phyloP scores from a whole-genome alignment of 2,888 invertebrate species.

The Lithosia quadra region DNA sequence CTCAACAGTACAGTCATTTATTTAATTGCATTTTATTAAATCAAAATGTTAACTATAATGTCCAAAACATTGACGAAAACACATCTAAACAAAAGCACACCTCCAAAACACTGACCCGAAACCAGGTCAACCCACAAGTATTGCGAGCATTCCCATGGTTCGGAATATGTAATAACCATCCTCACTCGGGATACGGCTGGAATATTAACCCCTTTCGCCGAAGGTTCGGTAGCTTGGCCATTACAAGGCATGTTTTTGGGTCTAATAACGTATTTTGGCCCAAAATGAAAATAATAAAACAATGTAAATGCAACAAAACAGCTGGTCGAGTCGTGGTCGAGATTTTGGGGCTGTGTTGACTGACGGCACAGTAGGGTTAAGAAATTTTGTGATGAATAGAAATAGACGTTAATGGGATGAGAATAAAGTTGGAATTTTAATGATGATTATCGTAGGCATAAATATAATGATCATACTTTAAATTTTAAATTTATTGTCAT shows the following conservation, averaged over 20 bases:
- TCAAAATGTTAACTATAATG: not conserved
- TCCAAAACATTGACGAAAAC: not conserved
- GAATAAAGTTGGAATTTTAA: not conserved
- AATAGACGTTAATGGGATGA: not conserved
- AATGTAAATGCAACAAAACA: not conserved
- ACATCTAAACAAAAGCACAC: not conserved
- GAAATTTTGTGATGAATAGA: not conserved
- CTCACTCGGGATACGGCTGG: conserved; percentile 6
- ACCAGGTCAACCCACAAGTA: conserved; percentile 18
- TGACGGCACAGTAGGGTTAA: not conserved
- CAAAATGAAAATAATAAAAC: conserved; percentile 13
- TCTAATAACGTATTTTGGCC: conserved; percentile 14
- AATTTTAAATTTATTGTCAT: too few relatives aligned
- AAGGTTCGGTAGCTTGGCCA: not conserved
- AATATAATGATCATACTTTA: too few relatives aligned
- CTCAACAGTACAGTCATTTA: too few relatives aligned
- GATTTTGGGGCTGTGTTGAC: not conserved
- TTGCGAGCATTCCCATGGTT: conserved; percentile 16
- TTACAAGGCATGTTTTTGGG: conserved; percentile 13
- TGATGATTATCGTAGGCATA: too few relatives aligned
- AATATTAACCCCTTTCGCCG: conserved; percentile 33
- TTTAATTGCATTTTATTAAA: too few relatives aligned
- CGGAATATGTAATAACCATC: conserved; percentile 36
- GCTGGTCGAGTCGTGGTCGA: not conserved
- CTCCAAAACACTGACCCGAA: conserved; percentile 18